A percentile compares a stretch with the other conserved stretches of the same genome.
These are phyloP conservation scores for Gryon sp. DNA, from an alignment of 1,140 invertebrate species.

Conservation along the genomic window DNA sequence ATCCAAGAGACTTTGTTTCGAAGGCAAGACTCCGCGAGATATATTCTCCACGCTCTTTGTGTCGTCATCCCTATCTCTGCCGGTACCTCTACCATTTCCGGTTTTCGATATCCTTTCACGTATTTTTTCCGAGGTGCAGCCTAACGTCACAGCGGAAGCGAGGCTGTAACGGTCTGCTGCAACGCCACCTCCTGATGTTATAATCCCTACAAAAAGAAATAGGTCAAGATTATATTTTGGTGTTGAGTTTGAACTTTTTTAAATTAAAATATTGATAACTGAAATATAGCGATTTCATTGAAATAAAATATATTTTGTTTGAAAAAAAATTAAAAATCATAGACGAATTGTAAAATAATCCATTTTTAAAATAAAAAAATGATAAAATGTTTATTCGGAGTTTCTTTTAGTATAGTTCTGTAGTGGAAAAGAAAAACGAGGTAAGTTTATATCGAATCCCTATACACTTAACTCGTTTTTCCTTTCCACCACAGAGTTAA, in stretches of 20 bases:
- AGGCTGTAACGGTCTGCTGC: conserved; percentile 78
- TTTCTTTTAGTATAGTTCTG: too few species aligned
- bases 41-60: conserved; percentile 76
- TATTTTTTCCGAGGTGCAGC: conserved; percentile 73
- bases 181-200: conserved; percentile 77
- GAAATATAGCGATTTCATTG: too few species aligned
- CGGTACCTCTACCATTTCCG: conserved; percentile 70
- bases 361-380: too few species aligned
- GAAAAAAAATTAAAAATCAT: too few species aligned
- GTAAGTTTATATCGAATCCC: too few species aligned
- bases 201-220: conserved; percentile 78
- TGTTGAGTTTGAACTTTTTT: neutral
- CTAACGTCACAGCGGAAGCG: conserved; percentile 70
- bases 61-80: conserved; percentile 72
- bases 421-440: too few species aligned
- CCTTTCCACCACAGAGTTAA: too few species aligned
- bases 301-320: too few species aligned
- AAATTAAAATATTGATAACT: neutral
- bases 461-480: too few species aligned
- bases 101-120: conserved; percentile 75
- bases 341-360: too few species aligned
- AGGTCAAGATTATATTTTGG: neutral
- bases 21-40: conserved; percentile 70
- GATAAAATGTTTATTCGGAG: too few species aligned
- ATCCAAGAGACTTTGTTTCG: conserved; percentile 76